Conservation (phyloP, 30 jellyfish, hydroid and myxozoan species). For the Sanderia malayensis region DNA sequence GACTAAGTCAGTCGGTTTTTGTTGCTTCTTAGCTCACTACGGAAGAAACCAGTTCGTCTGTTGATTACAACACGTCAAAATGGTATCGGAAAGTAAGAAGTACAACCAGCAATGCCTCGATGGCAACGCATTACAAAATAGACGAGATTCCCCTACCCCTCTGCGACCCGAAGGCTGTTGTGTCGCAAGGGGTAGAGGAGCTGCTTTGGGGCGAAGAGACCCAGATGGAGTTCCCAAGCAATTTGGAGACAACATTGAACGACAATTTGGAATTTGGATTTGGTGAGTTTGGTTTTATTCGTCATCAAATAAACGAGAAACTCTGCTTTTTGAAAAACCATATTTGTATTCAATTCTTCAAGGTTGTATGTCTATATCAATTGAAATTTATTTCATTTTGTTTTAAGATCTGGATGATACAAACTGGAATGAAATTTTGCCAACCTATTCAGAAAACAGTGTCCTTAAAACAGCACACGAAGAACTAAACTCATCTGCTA, state of each 20-base stretch:
- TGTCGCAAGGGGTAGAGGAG: slow-evolving; percentile 23
- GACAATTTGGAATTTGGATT: neutral
- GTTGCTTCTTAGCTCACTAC: slow-evolving; percentile 52
- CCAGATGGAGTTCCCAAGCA: neutral
- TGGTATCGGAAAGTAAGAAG: slow-evolving; percentile 13
- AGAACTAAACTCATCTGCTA: slow-evolving; percentile 25
- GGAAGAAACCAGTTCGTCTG: slow-evolving; percentile 53
- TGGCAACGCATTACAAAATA: neutral
- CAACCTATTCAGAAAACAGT: slow-evolving; percentile 34
- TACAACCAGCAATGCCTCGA: neutral
- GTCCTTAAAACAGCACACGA: slow-evolving; percentile 25
- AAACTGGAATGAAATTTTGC: slow-evolving; percentile 6
- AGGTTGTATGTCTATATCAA: too few species aligned
- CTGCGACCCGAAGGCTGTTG: neutral
- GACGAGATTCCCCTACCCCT: neutral
- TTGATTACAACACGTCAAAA: slow-evolving; percentile 36
- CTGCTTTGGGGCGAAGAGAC: neutral
- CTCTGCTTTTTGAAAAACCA: too few species aligned
- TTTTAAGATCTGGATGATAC: slow-evolving; percentile 1
- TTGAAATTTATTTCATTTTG: neutral
- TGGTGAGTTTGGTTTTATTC: neutral
- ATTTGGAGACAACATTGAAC: neutral
- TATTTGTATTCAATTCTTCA: too few species aligned
- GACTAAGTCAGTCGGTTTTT: too few species aligned
- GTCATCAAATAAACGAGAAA: neutral